Base-by-base conservation (phyloP, 2,797 vertebrate genomes). In the Remorina albescens region DNA sequence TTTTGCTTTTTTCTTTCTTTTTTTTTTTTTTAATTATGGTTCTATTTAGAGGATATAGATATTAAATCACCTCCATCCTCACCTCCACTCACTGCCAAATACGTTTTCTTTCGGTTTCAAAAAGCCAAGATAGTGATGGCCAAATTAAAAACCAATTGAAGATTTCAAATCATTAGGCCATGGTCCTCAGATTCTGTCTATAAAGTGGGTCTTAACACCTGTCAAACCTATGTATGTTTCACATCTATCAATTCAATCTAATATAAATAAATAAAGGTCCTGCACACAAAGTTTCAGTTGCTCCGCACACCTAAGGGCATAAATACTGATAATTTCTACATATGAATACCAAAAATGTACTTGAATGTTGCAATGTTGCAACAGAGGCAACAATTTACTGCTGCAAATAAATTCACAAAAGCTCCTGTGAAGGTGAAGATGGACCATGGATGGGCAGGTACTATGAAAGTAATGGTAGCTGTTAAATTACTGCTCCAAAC, bases 401-500 rank as follows among this genome's bases (percentile, higher is more conserved):
- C 36, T 30, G 21, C 41, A 19, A 42, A 42, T 19, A 13, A 51
- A n/a, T 50, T 6, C 26, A 74, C 16, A 21, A 49, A 54, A 61
- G 62, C 28, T 58, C 23, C 18, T 57, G 68, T 56, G 64, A 75
- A 54, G 64, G 56, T 68, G n/a, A n/a, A n/a, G n/a, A n/a, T n/a
- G 50, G 46, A 68, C 55, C 37, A 44, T 46, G 28, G 34, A 21
- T 28, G 18, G 47, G n/a, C 30, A 34, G 44, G 15, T 59, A 37
- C 55, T 61, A 56, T 56, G 64, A 49, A 76, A 16, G 6, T 6
- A 3, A 30, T 30, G 30, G 30, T 30, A 69, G 30, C 30, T 18
- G 18, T 32, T 50, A 47, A 37, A 73, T 61, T 59, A 23, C 47
- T 74, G 16, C 55, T 60, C 8, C 37, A 58, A 47, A 12, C n/a